phyloP scores from a whole-genome alignment of 2,797 vertebrate species.

The Tokudaia tokunoshimensis region DNA sequence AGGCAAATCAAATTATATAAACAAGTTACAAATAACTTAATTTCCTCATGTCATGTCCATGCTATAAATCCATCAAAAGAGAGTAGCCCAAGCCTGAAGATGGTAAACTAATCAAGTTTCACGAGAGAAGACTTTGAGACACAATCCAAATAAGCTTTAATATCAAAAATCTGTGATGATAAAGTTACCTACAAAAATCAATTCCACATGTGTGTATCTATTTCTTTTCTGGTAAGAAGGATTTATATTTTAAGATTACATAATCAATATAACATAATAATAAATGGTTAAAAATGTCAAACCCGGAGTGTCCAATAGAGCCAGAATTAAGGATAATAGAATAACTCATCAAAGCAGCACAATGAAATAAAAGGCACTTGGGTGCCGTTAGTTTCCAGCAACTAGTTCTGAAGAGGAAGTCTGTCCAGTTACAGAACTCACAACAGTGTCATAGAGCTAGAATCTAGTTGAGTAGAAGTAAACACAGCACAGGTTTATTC shows the following conservation, averaged over 20 bases:
- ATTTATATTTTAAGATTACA: constrained; percentile 46
- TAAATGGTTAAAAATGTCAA: background rate
- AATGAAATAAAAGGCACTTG: background rate
- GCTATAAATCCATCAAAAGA: constrained; percentile 82
- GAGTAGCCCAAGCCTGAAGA: constrained; percentile 79
- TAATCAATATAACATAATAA: constrained; percentile 31
- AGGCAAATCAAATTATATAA: constrained; percentile 85
- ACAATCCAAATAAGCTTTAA: constrained; percentile 58
- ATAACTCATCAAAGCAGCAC: background rate
- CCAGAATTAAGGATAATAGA: background rate
- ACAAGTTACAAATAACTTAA: constrained; percentile 85
- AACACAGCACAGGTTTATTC: background rate
- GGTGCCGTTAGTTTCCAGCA: constrained; percentile 18
- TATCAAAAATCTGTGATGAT: background rate
- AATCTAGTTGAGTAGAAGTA: constrained; percentile 15
- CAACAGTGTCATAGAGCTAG: background rate
- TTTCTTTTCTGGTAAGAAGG: constrained; percentile 6
- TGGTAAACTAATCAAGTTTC: constrained; percentile 70
- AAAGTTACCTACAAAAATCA: background rate
- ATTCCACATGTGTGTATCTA: background rate
- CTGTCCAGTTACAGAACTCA: background rate
- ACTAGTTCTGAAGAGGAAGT: constrained; percentile 2
- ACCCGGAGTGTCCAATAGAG: background rate
- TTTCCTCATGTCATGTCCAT: constrained; percentile 81
- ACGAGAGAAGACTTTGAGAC: constrained; percentile 14